Evolutionary conservation across 2,797 vertebrate genomes (phyloP), one percentile per base, ranked within the genome.

Genomic region (Tapera naevia): DNA sequence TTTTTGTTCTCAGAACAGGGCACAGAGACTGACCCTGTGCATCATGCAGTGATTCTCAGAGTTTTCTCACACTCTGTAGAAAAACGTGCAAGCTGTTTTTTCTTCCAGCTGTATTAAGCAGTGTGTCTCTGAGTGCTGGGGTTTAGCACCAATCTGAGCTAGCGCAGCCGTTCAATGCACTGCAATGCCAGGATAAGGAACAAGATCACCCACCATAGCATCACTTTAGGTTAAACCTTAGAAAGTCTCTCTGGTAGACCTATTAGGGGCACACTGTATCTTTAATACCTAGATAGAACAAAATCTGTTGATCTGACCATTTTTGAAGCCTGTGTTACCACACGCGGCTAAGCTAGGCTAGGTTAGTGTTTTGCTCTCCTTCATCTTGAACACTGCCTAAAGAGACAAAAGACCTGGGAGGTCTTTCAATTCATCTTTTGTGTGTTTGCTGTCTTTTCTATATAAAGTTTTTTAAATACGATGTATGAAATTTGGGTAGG

Each of bases 121-220:
- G 3, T 0, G 0, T 30, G 11, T 28, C 32, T 50, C 7, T 1
- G 12, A 45, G 21, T 28, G 16, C 13, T 27, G 43, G 43, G 21
- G 3, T 67, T 81, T 71, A 74, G 11, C 13, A 32, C 3, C 25
- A 22, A 22, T 41, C n/a, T 64, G 43, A 81, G 28, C 24, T 58
- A 35, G 21, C 45, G 37, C 7, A 24, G 24, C 37, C 22, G 54
- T 67, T 70, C 43, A 62, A 8, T 15, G 28, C 30, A 46, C 48
- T 33, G 15, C 33, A 78, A 6, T 27, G 17, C 11, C 13, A 37
- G 21, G 17, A 70, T 28, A 78, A 71, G 23, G 33, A 37, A 17
- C 4, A 39, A n/a, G 28, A 48, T 48, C 17, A 35, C 41, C 76
- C 37, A 58, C 7, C 1, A 1, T 25, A 54, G 6, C 1, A 4